These are phyloP conservation scores for Eulemur mongoz DNA, from an alignment of 2,797 vertebrate genomes.

Conservation along the genomic window DNA sequence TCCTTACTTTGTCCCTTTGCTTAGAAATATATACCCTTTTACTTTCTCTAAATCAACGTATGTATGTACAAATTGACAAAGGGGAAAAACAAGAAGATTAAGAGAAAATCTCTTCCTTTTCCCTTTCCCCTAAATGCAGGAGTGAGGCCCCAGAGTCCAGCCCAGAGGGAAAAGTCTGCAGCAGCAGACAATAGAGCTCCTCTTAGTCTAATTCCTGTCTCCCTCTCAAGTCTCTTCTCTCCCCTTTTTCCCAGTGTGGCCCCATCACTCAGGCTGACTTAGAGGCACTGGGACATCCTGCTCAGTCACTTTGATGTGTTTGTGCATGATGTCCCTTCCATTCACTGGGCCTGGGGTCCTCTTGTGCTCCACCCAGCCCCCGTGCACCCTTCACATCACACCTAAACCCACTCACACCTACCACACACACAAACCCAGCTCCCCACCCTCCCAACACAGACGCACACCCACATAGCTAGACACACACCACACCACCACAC, in stretches of 20 bases:
- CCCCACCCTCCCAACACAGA: neutral
- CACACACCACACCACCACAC: neutral
- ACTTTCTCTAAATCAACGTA: neutral
- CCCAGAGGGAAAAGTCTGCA: neutral
- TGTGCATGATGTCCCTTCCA: neutral
- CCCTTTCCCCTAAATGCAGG: neutral
- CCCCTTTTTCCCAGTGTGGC: neutral
- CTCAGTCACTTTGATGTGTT: neutral
- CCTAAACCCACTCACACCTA: neutral
- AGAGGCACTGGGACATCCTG: too few species aligned
- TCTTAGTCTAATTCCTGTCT: accelerated
- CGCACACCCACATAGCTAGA: neutral
- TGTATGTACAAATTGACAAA: neutral
- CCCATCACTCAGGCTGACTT: neutral
- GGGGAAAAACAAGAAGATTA: neutral
- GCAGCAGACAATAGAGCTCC: neutral
- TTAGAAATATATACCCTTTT: neutral
- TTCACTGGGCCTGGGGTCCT: neutral
- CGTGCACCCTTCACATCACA: neutral
- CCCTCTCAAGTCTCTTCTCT: neutral
- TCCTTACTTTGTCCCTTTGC: neutral
- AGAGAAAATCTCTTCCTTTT: neutral
- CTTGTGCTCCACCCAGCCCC: neutral
- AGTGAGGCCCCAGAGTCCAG: neutral
- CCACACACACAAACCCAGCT: neutral